Evolutionary conservation across 2,113 vertebrate species (phyloP), one percentile per base, ranked within the genome.

Genomic region (Typhlomys cinereus): DNA sequence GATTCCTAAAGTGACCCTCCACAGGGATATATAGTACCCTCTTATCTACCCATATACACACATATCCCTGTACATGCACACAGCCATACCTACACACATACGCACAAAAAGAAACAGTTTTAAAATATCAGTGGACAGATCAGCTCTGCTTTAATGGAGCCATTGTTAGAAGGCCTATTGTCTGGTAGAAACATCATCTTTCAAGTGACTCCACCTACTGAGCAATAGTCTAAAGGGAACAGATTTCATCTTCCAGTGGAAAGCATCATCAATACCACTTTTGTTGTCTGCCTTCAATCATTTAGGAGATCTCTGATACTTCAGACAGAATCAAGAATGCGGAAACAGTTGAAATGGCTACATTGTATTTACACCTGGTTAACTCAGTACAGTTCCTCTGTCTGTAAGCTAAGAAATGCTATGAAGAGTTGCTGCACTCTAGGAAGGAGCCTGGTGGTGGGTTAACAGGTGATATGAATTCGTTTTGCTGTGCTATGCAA

Each of bases 211-310:
- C 27, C 62, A 76, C 57, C 62, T 71, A 52, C 52, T 80, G 86
- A 27, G 71, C 75, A 82, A 78, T 20, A 92, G 29, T 54, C 29
- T 67, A 54, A 41, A 71, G 36, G 90, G 64, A 92, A 71, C 12
- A 91, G 67, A 48, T 50, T 92, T 93, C 59, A 74, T 87, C 74
- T 85, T 93, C 74, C n/a, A 13, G 21, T 81, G 36, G 90, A 50
- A 95, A 83, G 78, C 11, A 46, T 57, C 67, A 64, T 71, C 79
- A 70, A n/a, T 59, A 4, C 25, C n/a, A 48, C 91, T 92, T 79
- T 79, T 92, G 46, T 52, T 64, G 12, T 84, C 46, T 64, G 11
- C 54, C n/a, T 71, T 69, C 52, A 88, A 34, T 89, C 66, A 83
- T 52, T 57, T 76, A 81, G 67, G n/a, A 74, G 89, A 85, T 41